These are phyloP conservation scores for Coranthus polyacanthus DNA, from an alignment of 2,797 vertebrate species.

Conservation along the genomic window DNA sequence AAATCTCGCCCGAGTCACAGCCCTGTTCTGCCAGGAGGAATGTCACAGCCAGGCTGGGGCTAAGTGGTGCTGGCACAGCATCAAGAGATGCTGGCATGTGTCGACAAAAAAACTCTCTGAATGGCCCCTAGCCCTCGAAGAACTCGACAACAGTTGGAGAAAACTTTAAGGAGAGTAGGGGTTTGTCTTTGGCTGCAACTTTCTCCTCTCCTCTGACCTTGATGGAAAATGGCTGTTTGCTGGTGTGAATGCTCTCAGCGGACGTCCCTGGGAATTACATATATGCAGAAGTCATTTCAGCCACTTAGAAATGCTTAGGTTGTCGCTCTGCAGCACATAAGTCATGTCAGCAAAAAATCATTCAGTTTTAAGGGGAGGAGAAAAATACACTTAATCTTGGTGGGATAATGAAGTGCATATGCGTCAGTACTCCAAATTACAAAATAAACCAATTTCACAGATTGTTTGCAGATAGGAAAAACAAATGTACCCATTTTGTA, in stretches of 20 bases:
- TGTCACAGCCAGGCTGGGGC: conserved; percentile 59
- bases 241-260: conserved; percentile 16
- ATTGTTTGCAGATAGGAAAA: conserved; percentile 32
- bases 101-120: conserved; percentile 23
- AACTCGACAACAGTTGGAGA: conserved; percentile 41
- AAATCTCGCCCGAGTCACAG: conserved; percentile 57
- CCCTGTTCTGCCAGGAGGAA: conserved; percentile 63
- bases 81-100: conserved; percentile 59
- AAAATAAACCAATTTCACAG: conserved; percentile 24
- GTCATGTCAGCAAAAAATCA: not conserved
- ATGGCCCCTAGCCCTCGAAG: conserved; percentile 35
- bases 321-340: conserved; percentile 9
- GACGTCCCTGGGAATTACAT: not conserved
- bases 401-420: conserved; percentile 22
- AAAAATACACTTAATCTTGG: conserved; percentile 3
- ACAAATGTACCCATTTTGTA: conserved; percentile 28
- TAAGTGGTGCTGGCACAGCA: conserved; percentile 59
- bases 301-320: conserved; percentile 7
- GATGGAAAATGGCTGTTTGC: conserved; percentile 18
- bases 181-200: conserved; percentile 12
- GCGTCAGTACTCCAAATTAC: conserved; percentile 2
- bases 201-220: conserved; percentile 42
- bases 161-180: conserved; percentile 43
- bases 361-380: not conserved
- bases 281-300: not conserved